Evolutionary conservation across 2,113 vertebrate species (phyloP).

Genomic region (Polypterus senegalus): DNA sequence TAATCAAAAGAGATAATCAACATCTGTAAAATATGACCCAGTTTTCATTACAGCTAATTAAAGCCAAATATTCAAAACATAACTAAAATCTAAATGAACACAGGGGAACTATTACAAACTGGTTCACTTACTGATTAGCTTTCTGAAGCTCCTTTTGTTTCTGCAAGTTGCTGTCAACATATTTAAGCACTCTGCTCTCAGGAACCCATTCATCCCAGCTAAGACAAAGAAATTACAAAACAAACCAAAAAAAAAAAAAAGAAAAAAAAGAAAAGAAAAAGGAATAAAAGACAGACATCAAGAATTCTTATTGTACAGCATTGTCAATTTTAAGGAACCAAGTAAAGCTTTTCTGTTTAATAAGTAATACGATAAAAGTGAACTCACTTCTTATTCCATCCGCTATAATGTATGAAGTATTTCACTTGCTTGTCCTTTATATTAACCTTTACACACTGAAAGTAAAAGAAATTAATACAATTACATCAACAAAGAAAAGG

Average conservation of each 20-base stretch:
- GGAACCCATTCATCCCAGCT: conserved; percentile 99
- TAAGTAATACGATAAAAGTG: neutral
- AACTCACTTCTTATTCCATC: conserved; percentile 99
- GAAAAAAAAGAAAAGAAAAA: neutral
- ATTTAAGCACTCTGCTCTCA: conserved; percentile 97
- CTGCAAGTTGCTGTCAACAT: conserved; percentile 96
- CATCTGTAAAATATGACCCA: no score
- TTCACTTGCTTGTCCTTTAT: conserved; percentile 99
- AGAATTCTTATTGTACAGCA: no score
- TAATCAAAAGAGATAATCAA: no score
- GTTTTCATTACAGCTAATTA: no score
- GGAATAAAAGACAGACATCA: neutral
- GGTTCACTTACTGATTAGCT: conserved; percentile 85
- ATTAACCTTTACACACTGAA: conserved; percentile 93
- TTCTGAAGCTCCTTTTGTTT: conserved; percentile 99
- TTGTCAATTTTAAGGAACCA: no score
- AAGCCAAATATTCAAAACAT: no score
- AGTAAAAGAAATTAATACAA: conserved; percentile 23
- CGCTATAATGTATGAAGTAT: conserved; percentile 99
- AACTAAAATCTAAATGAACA: no score
- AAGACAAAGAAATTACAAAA: conserved; percentile 25
- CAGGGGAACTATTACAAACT: neutral
- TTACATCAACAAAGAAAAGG: conserved; percentile 19
- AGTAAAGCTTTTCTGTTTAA: neutral
- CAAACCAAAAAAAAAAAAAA: neutral